Evolutionary conservation across 2,797 vertebrate species (phyloP), one percentile per base, ranked within the genome.

Genomic region (Girardinus metallicus): DNA sequence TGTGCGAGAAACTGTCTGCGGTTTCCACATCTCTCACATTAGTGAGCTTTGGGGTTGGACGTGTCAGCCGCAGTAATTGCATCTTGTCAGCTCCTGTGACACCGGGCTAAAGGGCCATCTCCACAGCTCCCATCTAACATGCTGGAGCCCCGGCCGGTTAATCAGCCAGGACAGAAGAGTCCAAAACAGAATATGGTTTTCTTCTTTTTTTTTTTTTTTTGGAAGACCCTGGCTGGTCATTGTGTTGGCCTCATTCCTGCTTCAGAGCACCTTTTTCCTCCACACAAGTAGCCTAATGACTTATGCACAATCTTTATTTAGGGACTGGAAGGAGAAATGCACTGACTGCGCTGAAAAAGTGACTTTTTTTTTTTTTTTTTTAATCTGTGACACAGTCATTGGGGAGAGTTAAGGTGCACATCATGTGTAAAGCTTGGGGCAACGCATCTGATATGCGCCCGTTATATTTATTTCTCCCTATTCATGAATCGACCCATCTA

Each of bases 51-150:
- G 80, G 89, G 87, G 87, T 49, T 86, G 76, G 70, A 90, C 70
- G 80, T 92, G 91, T 93, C 92, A 94, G 83, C 84, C 76, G 34
- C 81, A 83, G 90, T 94, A 94, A 94, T 94, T 93, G 87, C 82
- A 75, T 89, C 89, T 80, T 90, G 91, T 93, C 91, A 91, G 87
- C 87, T 83, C 36, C 83, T 77, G 84, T 91, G 92, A 92, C 92
- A 93, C 88, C 74, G 68, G 90, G 87, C 89, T 90, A 91, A 87
- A 90, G 83, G 90, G 84, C 87, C 87, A 88, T 84, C 87, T 86
- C 87, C 79, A 73, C 86, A 62, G 74, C 81, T 87, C 85, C 85
- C 74, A 85, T 89, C 80, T 83, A 7, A 74, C 83, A 80, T 77
- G 73, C 49, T 66, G 81, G 85, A 88, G 82, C 34, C 81, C 72